A percentile compares a stretch with the other conserved stretches of the same genome.
These are phyloP conservation scores for Amia ocellicauda DNA, from an alignment of 2,113 vertebrate genomes.

Conservation along the genomic window DNA sequence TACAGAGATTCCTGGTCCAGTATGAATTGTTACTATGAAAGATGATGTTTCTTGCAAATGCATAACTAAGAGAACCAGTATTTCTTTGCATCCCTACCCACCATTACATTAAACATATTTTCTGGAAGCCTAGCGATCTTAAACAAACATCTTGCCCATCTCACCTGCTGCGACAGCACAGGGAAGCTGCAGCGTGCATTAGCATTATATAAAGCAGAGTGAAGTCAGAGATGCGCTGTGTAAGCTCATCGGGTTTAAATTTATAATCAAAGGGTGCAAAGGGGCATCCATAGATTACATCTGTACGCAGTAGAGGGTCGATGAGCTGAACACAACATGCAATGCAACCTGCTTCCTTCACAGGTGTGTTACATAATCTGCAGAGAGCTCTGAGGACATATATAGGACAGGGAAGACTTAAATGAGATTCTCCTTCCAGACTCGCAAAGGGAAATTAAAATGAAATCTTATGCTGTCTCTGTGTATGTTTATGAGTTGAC, in stretches of 20 bases:
- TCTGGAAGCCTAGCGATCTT: too few relatives aligned
- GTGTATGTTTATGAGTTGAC: too few relatives aligned
- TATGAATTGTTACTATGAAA: too few relatives aligned
- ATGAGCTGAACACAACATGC: not conserved
- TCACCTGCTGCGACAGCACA: not conserved
- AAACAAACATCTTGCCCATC: too few relatives aligned
- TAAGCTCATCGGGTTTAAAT: not conserved
- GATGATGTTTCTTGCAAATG: too few relatives aligned
- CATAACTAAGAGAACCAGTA: too few relatives aligned
- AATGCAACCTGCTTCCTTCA: not conserved
- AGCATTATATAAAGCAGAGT: not conserved
- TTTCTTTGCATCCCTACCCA: too few relatives aligned
- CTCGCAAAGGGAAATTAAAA: not conserved
- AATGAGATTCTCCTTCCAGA: not conserved
- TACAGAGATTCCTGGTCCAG: too few relatives aligned
- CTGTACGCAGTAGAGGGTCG: not conserved
- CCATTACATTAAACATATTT: too few relatives aligned
- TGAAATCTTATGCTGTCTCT: too few relatives aligned
- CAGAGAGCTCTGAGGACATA: not conserved
- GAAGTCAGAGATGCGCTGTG: not conserved
- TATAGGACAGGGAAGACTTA: slow-evolving; percentile 1
- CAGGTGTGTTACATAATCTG: not conserved
- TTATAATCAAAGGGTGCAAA: not conserved
- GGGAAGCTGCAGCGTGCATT: not conserved
- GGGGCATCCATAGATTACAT: not conserved